A percentile compares a stretch with the other conserved stretches of the same genome.
These are phyloP conservation scores for Platycercus adscitus DNA, from an alignment of 2,113 vertebrate genomes.

Conservation along the genomic window DNA sequence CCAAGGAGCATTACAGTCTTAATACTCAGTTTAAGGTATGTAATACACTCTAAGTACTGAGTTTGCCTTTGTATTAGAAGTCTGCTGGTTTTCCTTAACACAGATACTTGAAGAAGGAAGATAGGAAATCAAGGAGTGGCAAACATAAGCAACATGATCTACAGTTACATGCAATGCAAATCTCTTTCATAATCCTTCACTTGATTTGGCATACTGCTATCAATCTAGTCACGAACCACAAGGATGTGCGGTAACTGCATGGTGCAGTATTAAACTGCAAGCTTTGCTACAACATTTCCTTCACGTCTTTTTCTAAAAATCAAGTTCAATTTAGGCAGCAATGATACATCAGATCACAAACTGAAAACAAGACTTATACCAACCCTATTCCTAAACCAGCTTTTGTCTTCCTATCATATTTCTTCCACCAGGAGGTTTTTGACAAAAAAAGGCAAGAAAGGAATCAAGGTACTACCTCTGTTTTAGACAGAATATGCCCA, in stretches of 20 bases:
- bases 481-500: neutral
- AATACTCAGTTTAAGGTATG: neutral
- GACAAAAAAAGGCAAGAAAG: neutral
- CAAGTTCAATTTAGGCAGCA: neutral
- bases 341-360: neutral
- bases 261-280: neutral
- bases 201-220: neutral
- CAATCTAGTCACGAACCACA: neutral
- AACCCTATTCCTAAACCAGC: neutral
- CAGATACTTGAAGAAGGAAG: neutral
- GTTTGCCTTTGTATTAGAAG: neutral
- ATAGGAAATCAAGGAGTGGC: neutral
- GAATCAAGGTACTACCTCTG: neutral
- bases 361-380: neutral
- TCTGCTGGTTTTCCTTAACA: neutral
- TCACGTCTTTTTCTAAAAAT: neutral
- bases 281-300: neutral
- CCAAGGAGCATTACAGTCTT: neutral
- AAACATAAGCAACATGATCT: neutral
- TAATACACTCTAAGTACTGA: neutral
- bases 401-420: neutral
- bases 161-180: neutral
- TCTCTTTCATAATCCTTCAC: neutral
- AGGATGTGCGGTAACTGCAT: neutral
- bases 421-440: neutral